Evolutionary conservation across 1,140 invertebrate species (phyloP), one percentile per base, ranked within the genome.

Genomic region (Saccostrea glomerata): DNA sequence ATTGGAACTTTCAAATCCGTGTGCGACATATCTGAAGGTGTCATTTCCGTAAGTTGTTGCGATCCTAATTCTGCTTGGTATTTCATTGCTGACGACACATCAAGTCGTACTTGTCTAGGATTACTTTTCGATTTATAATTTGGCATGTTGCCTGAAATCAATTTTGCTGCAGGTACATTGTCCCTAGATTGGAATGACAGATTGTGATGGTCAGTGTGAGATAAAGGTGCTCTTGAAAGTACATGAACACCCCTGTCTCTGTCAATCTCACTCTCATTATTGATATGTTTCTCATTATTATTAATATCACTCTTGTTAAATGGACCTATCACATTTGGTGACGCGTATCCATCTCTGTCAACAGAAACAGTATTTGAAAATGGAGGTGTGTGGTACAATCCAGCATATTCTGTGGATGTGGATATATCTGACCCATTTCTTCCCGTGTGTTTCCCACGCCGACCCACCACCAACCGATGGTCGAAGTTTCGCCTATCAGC

Each of bases 171-270:
- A n/a, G 36, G 15, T n/a, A 25, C 36, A 54, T 82, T 58, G 54
- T 86, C 60, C 63, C 73, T 47, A 66, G 77, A 40, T 77, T 70
- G 54, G 58, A 77, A 89, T 83, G 85, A 25, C 77, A 40, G 82
- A 86, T 88, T 15, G 87, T 89, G 30, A 84, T 88, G 83, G 30
- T 90, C 23, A 87, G 92, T 92, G 58, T 92, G 91, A 70, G 91
- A 92, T 12, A 92, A 90, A 85, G 91, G 92, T 73, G 91, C 92
- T 15, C 92, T 90, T 15, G 92, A 87, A 36, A 90, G 90, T 23
- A 93, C 85, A 36, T 91, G 92, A 6, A 91, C 91, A 47, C 92
- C 63, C 60, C 87, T 87, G 36, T 90, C 86, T n/a, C 66, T 66
- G 54, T 86, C 63, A 40, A 85, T 88, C 30, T 88, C 82, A 15